Percentiles rank a stretch among this genome's conserved stretches.
phyloP scores from a whole-genome alignment of 2,888 invertebrate species.

The Cheilosia variabilis region DNA sequence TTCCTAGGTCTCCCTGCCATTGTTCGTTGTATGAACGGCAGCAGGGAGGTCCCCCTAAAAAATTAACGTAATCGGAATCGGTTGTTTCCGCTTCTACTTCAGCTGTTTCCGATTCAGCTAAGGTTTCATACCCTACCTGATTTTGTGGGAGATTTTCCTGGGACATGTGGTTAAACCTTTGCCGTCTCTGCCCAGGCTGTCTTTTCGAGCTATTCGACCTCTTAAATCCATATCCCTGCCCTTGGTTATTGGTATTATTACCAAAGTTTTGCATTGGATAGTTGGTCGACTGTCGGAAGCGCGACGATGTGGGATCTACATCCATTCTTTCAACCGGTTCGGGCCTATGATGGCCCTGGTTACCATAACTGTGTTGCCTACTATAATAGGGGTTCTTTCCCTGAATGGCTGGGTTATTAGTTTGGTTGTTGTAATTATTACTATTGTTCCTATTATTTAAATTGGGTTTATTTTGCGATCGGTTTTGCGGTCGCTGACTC shows the following conservation, averaged over 20 bases:
- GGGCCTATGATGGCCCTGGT: slow-evolving; percentile 1
- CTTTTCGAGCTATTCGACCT: slow-evolving; percentile 39
- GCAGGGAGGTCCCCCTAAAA: slow-evolving; percentile 59
- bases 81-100: slow-evolving; percentile 22
- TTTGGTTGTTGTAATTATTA: slow-evolving; percentile 24
- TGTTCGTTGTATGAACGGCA: slow-evolving; percentile 57
- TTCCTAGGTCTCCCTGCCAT: slow-evolving; percentile 46
- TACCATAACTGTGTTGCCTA: slow-evolving; percentile 6
- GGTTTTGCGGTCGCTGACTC: not conserved
- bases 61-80: slow-evolving; percentile 37
- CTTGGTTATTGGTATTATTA: slow-evolving; percentile 19
- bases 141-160: slow-evolving; percentile 32
- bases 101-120: slow-evolving; percentile 8
- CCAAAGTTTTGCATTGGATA: not conserved
- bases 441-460: slow-evolving; percentile 15
- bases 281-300: slow-evolving; percentile 7
- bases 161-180: slow-evolving; percentile 55
- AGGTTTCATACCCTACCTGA: slow-evolving; percentile 11
- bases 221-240: slow-evolving; percentile 12
- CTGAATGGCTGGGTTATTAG: slow-evolving; percentile 13
- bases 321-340: slow-evolving; percentile 28
- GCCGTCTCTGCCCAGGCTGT: slow-evolving; percentile 48
- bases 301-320: slow-evolving; percentile 10
- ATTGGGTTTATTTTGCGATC: slow-evolving; percentile 1
- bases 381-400: slow-evolving; percentile 24